Percentiles rank a stretch among this genome's conserved stretches.
Conservation (phyloP, 2,888 invertebrate genomes). For the Ganaspis brasiliensis region DNA sequence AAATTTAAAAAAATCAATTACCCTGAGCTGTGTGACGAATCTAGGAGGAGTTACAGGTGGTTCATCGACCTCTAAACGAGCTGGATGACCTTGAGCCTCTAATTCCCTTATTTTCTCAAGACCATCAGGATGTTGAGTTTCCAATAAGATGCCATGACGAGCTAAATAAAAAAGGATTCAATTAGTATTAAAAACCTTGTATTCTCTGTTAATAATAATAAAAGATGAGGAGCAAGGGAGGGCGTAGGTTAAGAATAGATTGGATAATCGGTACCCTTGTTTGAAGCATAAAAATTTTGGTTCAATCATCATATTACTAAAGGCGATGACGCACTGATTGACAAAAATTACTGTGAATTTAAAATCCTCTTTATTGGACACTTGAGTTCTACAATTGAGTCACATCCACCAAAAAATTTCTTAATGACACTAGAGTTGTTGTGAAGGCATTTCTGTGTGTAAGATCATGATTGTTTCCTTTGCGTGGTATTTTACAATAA, state of each 20-base stretch:
- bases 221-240: conserved; percentile 21
- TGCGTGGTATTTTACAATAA: conserved; percentile 51
- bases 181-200: conserved; percentile 14
- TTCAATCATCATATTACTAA: not conserved
- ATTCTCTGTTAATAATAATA: not conserved
- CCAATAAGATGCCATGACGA: conserved; percentile 91
- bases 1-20: conserved; percentile 67
- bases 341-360: conserved; percentile 8
- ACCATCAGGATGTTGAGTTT: conserved; percentile 96
- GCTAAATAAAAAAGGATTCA: conserved; percentile 80
- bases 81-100: conserved; percentile 92
- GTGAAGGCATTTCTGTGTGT: conserved; percentile 37
- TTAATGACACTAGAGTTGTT: conserved; percentile 33
- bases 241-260: conserved; percentile 41
- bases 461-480: conserved; percentile 55
- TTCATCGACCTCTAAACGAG: conserved; percentile 91
- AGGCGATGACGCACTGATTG: conserved; percentile 45
- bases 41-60: conserved; percentile 90
- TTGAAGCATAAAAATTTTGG: conserved; percentile 47
- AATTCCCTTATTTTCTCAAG: conserved; percentile 94
- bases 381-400: conserved; percentile 43
- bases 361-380: conserved; percentile 24
- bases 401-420: not conserved
- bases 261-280: conserved; percentile 51
- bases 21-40: conserved; percentile 90